Percentiles rank a stretch among this genome's conserved stretches.
phyloP scores from a whole-genome alignment of 2,797 vertebrate genomes.

The Oreochromis mossambicus region DNA sequence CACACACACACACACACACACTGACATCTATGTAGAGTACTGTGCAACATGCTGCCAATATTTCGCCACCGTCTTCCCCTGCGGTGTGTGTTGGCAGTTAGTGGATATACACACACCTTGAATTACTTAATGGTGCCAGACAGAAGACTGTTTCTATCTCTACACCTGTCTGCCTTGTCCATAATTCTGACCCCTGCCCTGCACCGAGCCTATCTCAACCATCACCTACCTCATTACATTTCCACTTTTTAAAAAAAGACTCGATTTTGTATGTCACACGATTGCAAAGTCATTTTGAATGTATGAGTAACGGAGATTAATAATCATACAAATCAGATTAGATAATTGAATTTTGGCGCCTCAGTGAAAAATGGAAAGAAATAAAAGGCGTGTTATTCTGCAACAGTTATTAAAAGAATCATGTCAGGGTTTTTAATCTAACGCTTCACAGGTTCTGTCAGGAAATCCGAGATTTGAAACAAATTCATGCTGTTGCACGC shows the following conservation, averaged over 20 bases:
- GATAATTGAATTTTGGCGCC: constrained; percentile 67
- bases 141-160: constrained; percentile 18
- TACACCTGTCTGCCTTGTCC: neutral
- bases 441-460: constrained; percentile 58
- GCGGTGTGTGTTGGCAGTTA: constrained; percentile 17
- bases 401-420: constrained; percentile 65
- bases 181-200: neutral
- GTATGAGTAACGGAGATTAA: constrained; percentile 67
- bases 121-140: constrained; percentile 22
- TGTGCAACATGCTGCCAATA: constrained; percentile 10
- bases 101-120: constrained; percentile 26
- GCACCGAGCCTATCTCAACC: neutral
- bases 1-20: neutral
- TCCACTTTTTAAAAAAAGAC: constrained; percentile 1
- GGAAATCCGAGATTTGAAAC: constrained; percentile 38
- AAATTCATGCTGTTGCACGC: neutral
- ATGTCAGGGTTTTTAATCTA: constrained; percentile 64
- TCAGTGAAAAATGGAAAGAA: constrained; percentile 60
- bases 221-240: constrained; percentile 21
- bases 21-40: neutral
- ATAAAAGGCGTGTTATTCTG: constrained; percentile 58
- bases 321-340: constrained; percentile 67
- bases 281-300: constrained; percentile 45
- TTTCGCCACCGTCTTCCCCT: neutral
- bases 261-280: constrained; percentile 10